Conservation (phyloP, 2,113 vertebrate species). For the Rhinopithecus roxellana region DNA sequence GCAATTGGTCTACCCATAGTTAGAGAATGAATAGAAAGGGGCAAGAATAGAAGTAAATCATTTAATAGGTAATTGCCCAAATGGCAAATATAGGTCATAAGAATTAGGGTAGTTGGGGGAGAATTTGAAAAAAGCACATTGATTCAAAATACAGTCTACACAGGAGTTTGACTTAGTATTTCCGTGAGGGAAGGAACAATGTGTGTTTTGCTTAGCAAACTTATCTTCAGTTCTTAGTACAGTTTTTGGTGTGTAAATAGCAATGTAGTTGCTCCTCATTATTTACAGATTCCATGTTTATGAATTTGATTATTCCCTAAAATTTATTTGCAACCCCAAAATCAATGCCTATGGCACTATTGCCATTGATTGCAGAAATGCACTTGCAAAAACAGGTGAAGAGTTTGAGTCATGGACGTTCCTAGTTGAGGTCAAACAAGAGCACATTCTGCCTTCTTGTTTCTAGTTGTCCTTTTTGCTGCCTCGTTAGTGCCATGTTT, state of each 20-base stretch:
- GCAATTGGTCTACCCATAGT: neutral
- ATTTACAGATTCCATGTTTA: neutral
- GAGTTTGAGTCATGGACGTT: neutral
- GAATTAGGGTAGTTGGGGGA: neutral
- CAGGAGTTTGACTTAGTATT: neutral
- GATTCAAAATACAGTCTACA: neutral
- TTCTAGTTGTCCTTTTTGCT: neutral
- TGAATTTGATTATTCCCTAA: neutral
- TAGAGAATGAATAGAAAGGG: neutral
- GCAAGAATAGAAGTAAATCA: neutral
- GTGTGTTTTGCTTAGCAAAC: neutral
- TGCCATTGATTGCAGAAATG: neutral
- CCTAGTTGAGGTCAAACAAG: neutral
- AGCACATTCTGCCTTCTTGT: accelerated
- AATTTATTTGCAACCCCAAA: neutral
- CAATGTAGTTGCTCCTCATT: neutral
- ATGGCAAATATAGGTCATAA: neutral
- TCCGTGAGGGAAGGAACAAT: neutral
- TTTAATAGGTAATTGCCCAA: neutral
- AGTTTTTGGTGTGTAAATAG: neutral
- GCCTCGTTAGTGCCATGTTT: neutral
- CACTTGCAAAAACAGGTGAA: neutral
- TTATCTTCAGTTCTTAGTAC: neutral
- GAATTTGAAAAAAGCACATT: neutral
- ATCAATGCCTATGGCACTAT: neutral